These are phyloP conservation scores for Rosalia funebris DNA, from an alignment of 2,888 invertebrate species.

Conservation along the genomic window DNA sequence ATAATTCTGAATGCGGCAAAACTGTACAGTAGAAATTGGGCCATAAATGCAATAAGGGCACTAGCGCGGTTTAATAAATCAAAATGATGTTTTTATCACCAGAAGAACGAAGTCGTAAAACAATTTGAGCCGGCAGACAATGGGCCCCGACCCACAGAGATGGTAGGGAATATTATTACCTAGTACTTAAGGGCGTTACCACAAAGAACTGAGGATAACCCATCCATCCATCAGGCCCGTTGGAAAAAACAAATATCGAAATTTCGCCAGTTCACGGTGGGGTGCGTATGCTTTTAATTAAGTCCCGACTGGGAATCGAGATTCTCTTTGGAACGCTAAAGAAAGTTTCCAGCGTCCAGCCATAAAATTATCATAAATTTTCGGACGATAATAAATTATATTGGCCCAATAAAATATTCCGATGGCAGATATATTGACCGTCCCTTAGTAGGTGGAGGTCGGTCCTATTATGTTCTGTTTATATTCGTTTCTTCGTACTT, in stretches of 20 bases:
- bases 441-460: conserved; percentile 10
- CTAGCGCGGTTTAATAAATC: conserved; percentile 52
- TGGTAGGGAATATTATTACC: background rate
- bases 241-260: conserved; percentile 18
- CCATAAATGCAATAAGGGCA: conserved; percentile 48
- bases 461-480: conserved; percentile 14
- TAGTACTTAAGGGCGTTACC: conserved; percentile 4
- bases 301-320: background rate
- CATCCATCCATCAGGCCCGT: conserved; percentile 18
- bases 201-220: conserved; percentile 9
- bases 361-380: conserved; percentile 27
- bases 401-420: conserved; percentile 17
- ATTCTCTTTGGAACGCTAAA: background rate
- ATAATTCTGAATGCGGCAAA: conserved; percentile 8
- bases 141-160: conserved; percentile 14
- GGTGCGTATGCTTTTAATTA: conserved; percentile 5
- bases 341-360: background rate
- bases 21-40: conserved; percentile 42
- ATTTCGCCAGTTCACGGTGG: conserved; percentile 10
- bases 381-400: conserved; percentile 14
- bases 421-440: conserved; percentile 16
- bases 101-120: conserved; percentile 47
- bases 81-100: conserved; percentile 55
- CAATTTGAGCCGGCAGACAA: conserved; percentile 40
- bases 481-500: background rate